These are phyloP conservation scores for Pelodiscus sinensis DNA, from an alignment of 2,113 vertebrate genomes.

Conservation along the genomic window DNA sequence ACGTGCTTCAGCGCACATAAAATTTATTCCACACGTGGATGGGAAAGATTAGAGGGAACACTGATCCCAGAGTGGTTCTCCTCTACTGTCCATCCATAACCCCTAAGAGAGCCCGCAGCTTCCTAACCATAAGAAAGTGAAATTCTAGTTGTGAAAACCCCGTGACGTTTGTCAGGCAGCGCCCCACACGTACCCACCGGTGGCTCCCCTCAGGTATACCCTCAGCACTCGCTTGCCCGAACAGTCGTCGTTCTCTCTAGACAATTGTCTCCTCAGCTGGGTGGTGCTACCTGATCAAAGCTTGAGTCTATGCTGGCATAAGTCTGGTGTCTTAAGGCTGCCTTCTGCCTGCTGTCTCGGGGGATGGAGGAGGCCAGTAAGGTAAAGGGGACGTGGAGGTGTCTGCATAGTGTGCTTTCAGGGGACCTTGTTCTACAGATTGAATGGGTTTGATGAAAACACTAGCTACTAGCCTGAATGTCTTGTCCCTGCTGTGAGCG, in stretches of 20 bases:
- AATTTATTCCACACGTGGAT: no score
- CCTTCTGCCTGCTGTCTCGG: fast-evolving
- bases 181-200: neutral
- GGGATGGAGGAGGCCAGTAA: neutral
- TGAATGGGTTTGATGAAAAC: neutral
- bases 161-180: neutral
- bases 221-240: neutral
- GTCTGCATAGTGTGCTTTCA: fast-evolving
- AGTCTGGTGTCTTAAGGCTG: neutral
- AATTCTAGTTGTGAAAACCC: neutral
- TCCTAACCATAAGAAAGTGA: neutral
- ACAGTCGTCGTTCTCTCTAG: neutral
- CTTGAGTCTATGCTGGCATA: neutral
- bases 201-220: neutral
- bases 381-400: fast-evolving
- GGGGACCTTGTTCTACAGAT: neutral
- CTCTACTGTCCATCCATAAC: slow-evolving; percentile 15
- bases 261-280: neutral
- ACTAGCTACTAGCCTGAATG: neutral
- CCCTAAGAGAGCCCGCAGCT: neutral
- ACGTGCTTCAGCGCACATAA: no score
- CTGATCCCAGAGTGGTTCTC: neutral
- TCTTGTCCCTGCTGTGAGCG: neutral
- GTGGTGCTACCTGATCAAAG: neutral
- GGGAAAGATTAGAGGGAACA: no score